These are phyloP conservation scores for Lepidurus packardi DNA, from an alignment of 1,140 invertebrate species.

Conservation along the genomic window DNA sequence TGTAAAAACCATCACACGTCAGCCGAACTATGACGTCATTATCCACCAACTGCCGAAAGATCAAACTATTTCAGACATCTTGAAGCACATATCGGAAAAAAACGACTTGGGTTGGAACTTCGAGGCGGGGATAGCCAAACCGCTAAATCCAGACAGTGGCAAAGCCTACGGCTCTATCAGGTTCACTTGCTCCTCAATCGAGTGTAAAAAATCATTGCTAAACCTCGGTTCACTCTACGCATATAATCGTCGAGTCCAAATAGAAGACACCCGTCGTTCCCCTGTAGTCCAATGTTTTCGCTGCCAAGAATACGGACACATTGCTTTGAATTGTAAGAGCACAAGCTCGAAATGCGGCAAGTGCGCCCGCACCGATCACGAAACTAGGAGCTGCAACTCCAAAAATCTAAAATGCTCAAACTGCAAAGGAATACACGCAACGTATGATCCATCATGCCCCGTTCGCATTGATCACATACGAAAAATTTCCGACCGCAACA, in stretches of 20 bases:
- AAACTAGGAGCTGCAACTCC: neutral
- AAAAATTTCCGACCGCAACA: neutral
- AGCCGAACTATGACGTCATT: constrained; percentile 20
- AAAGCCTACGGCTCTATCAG: constrained; percentile 10
- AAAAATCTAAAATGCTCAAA: neutral
- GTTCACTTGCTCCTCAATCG: neutral
- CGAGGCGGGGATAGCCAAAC: neutral
- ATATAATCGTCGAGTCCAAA: constrained; percentile 7
- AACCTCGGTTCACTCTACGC: neutral
- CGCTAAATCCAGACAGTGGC: constrained; percentile 7
- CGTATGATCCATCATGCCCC: neutral
- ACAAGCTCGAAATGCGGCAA: constrained; percentile 18
- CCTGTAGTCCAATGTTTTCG: constrained; percentile 4
- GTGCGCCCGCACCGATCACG: neutral
- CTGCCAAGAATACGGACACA: constrained; percentile 27
- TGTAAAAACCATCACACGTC: neutral
- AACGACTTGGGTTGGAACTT: constrained; percentile 22
- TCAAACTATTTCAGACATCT: neutral
- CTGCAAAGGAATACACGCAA: neutral
- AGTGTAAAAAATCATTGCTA: constrained; percentile 5
- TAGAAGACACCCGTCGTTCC: neutral
- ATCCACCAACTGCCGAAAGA: neutral
- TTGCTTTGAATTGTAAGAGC: neutral
- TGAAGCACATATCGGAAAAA: neutral
- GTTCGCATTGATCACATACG: neutral